Base-by-base conservation (phyloP, 2,797 vertebrate genomes). In the Adrianichthys oophorus region DNA sequence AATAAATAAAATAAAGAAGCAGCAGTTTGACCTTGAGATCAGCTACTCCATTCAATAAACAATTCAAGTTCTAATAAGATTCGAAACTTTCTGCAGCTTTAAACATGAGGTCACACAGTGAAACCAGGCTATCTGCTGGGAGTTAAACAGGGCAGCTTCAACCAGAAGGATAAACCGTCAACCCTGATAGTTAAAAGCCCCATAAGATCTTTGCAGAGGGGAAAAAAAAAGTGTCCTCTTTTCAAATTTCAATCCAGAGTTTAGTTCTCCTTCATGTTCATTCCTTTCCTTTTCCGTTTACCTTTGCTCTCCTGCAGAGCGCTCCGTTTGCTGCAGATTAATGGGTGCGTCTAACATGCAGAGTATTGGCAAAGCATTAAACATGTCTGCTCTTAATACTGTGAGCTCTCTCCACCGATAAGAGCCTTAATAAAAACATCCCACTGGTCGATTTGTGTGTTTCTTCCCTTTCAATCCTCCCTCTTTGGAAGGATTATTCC, bases 351-450 rank as follows among this genome's bases (percentile, higher is more conserved):
- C 90, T 77, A 84, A 90, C 90, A 91, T 90, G 86, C 84, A 79
- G 79, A 76, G 79, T 92, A 93, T 93, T 88, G 91, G 89, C 87
- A 91, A 92, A 92, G 88, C 91, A 92, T 93, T 92, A 93, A 93
- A 93, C 87, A 89, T 90, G 91, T 92, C 91, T 76, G 72, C 85
- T 90, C 89, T 90, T 92, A 93, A 92, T 92, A 91, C 85, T 82
- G 80, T 80, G 85, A 89, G 88, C 88, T 84, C 89, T 83, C 83
- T 80, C 82, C 85, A 87, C 92, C 89, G 87, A 92, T 91, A 90
- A 91, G 88, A 90, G 85, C 91, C 87, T 91, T 92, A 92, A 93
- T 92, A 93, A 92, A 93, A 91, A 90, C 91, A 91, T 91, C 89
- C 79, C 85, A 85, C 82, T 68, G 52, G 85, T 86, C 72, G 80